phyloP scores from a whole-genome alignment of 2,113 vertebrate species.

The Lamprologus lemairii region DNA sequence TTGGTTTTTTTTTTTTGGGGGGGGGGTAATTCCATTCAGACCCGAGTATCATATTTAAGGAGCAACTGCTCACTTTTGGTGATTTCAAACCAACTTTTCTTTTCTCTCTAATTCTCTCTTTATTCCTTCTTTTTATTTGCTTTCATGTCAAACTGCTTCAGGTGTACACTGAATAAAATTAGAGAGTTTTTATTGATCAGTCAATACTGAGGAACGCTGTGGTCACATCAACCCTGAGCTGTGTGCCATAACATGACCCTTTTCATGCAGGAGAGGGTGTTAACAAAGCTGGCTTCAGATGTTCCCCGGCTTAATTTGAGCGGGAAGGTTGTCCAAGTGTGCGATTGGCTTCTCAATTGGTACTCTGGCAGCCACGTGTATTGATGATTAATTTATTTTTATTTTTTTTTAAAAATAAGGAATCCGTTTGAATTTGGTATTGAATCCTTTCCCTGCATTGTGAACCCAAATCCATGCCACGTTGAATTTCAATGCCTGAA shows the following conservation, averaged over 20 bases:
- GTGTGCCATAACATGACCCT: slow-evolving; percentile 45
- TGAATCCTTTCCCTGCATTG: slow-evolving; percentile 29
- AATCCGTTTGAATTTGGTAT: slow-evolving; percentile 30
- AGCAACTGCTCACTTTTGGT: slow-evolving; percentile 48
- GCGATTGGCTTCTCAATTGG: slow-evolving; percentile 19
- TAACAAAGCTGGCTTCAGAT: slow-evolving; percentile 17
- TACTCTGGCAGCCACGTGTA: background rate
- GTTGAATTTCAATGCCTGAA: slow-evolving; percentile 48
- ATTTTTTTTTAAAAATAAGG: background rate
- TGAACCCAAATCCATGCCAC: slow-evolving; percentile 45
- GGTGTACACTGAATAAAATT: slow-evolving; percentile 64
- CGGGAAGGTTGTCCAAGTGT: background rate
- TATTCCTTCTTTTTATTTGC: background rate
- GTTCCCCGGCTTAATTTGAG: slow-evolving; percentile 5
- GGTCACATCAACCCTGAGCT: slow-evolving; percentile 30
- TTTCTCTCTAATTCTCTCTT: background rate
- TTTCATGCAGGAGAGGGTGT: slow-evolving; percentile 14
- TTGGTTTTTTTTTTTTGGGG: background rate
- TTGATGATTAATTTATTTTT: background rate
- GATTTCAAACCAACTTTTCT: slow-evolving; percentile 14
- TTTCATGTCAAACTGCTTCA: slow-evolving; percentile 64
- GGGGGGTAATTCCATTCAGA: slow-evolving; percentile 2
- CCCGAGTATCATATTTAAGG: slow-evolving; percentile 21
- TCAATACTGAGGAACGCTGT: slow-evolving; percentile 29
- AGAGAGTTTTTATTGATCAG: slow-evolving; percentile 23